Percentiles rank a stretch among this genome's conserved stretches.
phyloP scores from a whole-genome alignment of 2,797 vertebrate genomes.

The Acomys russatus region DNA sequence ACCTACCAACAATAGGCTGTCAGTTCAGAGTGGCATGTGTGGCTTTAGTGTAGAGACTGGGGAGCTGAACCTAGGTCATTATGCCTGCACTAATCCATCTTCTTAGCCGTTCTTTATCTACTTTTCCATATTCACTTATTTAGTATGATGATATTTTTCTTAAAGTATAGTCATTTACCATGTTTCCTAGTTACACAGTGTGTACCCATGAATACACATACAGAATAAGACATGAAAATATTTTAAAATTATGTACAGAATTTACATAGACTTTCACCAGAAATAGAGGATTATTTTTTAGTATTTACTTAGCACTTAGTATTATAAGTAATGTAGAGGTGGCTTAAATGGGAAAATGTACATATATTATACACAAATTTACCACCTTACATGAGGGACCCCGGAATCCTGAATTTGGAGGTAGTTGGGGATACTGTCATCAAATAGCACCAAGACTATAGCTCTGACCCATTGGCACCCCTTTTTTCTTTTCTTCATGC shows the following conservation, averaged over 20 bases:
- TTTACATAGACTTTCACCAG: not conserved
- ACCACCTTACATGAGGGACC: not conserved
- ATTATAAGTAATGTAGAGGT: not conserved
- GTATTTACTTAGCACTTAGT: not conserved
- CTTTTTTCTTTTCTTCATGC: not conserved
- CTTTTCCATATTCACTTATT: conserved; percentile 14
- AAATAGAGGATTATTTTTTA: not conserved
- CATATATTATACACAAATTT: not conserved
- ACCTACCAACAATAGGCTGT: not conserved
- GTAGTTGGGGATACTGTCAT: not conserved
- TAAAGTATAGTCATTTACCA: not conserved
- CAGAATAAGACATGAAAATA: not conserved
- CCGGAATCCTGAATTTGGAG: not conserved
- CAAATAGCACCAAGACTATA: not conserved
- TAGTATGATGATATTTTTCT: not conserved
- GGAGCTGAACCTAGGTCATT: not conserved
- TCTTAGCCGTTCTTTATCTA: not conserved
- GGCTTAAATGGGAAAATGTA: not conserved
- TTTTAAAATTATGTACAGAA: not conserved
- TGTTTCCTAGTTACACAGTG: not conserved
- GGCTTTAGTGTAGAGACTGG: not conserved
- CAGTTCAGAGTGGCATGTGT: not conserved
- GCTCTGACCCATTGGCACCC: not conserved
- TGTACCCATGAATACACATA: not conserved
- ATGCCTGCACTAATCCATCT: not conserved